Evolutionary conservation across 2,797 vertebrate genomes (phyloP), one percentile per base, ranked within the genome.

Genomic region (Euthynnus affinis): DNA sequence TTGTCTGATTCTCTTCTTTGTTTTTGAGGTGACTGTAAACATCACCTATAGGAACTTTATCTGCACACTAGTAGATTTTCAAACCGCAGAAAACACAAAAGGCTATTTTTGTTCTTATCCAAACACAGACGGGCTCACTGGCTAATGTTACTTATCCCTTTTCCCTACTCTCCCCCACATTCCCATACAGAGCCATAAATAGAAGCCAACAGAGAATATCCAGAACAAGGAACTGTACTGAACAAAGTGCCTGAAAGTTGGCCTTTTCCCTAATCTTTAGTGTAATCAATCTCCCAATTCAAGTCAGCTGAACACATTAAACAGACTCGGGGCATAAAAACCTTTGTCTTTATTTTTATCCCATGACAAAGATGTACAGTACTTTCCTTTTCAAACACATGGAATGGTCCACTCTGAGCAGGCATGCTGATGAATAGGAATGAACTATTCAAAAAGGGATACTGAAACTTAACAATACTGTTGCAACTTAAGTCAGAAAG

Each of bases 171-270:
- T 88, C 89, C 86, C 87, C 76, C 89, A 86, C 88, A 90, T 94
- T 94, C 93, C 89, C 93, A 93, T 91, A 85, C 74, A 78, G 70
- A 76, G 78, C 85, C 87, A 92, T 76, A 85, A 94, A 93, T 95
- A 94, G 92, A 89, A 75, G 73, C 80, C 74, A 86, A 82, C 86
- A 81, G 88, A 93, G 88, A 92, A 84, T 84, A 88, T 87, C 91
- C 93, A 92, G 92, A 91, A 87, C 85, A 83, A 91, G 89, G 88
- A 87, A 80, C 78, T 78, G 84, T 57, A 59, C 74, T 58, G 62
- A 76, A 80, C 83, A 82, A 86, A 84, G 60, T 85, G 71, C 69
- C 76, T 78, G 65, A 88, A 90, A 87, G 72, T 87, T 68, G 60
- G 37, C 73, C 49, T 80, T 87, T 88, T 49, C 57, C 62, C 57